These are phyloP conservation scores for Zygaena filipendulae DNA, from an alignment of 2,888 invertebrate genomes.

Conservation along the genomic window DNA sequence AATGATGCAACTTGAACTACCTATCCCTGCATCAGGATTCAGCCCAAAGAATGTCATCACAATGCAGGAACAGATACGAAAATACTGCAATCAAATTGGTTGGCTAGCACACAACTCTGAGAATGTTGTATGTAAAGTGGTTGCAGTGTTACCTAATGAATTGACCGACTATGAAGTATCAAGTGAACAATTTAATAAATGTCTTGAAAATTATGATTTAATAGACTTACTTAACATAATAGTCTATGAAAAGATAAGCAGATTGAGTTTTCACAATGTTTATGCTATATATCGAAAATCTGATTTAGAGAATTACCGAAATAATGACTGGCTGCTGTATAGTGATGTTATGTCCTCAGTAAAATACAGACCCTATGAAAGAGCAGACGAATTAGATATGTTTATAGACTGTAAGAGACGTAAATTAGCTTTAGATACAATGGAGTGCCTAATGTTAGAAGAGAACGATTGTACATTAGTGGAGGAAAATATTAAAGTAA, in stretches of 20 bases:
- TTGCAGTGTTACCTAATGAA: slow-evolving; percentile 45
- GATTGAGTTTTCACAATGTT: slow-evolving; percentile 48
- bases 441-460: slow-evolving; percentile 48
- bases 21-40: slow-evolving; percentile 48
- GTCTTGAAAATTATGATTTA: slow-evolving; percentile 57
- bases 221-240: slow-evolving; percentile 65
- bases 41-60: slow-evolving; percentile 42
- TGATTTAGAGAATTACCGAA: slow-evolving; percentile 59
- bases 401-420: slow-evolving; percentile 46
- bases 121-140: slow-evolving; percentile 57
- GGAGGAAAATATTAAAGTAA: slow-evolving; percentile 38
- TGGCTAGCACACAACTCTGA: slow-evolving; percentile 55
- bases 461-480: slow-evolving; percentile 45
- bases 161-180: slow-evolving; percentile 43
- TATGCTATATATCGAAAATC: slow-evolving; percentile 69
- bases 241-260: slow-evolving; percentile 62
- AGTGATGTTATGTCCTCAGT: slow-evolving; percentile 31
- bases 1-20: slow-evolving; percentile 67
- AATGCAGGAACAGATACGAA: slow-evolving; percentile 53
- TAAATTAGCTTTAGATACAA: slow-evolving; percentile 42
- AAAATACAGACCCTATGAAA: slow-evolving; percentile 43
- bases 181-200: slow-evolving; percentile 36
- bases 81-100: slow-evolving; percentile 61
- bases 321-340: slow-evolving; percentile 70
- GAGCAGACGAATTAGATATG: slow-evolving; percentile 43